These are phyloP conservation scores for Turnix velox DNA, from an alignment of 2,113 vertebrate species.

Conservation along the genomic window DNA sequence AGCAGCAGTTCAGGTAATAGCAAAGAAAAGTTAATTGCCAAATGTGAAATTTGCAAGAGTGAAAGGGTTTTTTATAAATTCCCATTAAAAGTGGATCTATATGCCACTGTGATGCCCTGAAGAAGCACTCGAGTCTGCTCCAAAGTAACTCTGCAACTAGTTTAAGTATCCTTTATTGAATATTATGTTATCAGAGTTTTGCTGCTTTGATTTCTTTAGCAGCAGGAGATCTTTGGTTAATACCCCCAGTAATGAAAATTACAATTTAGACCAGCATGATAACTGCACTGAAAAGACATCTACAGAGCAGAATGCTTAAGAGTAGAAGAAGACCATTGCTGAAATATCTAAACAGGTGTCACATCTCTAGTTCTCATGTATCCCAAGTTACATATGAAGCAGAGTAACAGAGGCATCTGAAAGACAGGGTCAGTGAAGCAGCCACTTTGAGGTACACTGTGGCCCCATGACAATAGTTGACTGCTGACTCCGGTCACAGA, in stretches of 20 bases:
- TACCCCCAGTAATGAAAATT: neutral
- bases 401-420: neutral
- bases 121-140: neutral
- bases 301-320: neutral
- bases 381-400: rapidly evolving
- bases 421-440: neutral
- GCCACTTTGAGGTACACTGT: neutral
- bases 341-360: neutral
- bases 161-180: neutral
- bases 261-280: neutral
- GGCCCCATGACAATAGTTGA: no score
- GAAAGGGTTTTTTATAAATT: neutral
- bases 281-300: neutral
- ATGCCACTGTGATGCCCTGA: neutral
- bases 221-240: neutral
- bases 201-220: neutral
- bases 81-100: neutral
- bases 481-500: neutral
- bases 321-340: neutral
- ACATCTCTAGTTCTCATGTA: neutral
- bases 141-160: neutral
- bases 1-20: conserved; percentile 52
- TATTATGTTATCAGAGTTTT: neutral
- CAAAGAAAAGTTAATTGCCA: conserved; percentile 31
- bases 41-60: neutral